Conservation (phyloP, 2,797 vertebrate genomes). For the Acomys russatus region DNA sequence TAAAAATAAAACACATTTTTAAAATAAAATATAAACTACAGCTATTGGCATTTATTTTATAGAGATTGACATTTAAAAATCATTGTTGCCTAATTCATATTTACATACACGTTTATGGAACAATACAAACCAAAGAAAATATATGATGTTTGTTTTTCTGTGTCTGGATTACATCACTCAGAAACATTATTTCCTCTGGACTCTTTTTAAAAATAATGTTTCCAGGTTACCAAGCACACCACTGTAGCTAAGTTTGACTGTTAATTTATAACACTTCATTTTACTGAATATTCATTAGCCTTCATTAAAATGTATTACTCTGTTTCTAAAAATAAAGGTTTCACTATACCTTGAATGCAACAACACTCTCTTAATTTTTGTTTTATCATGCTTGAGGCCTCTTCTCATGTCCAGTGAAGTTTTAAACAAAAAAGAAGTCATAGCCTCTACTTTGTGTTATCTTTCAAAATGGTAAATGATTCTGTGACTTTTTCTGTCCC, state of each 20-base stretch:
- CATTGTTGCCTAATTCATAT: neutral
- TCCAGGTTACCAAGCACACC: neutral
- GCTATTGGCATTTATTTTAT: neutral
- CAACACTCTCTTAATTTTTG: neutral
- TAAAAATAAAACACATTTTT: neutral
- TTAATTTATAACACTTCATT: neutral
- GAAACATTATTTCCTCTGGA: neutral
- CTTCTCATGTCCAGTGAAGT: neutral
- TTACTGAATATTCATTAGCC: slow-evolving; percentile 21
- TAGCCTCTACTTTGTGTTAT: neutral
- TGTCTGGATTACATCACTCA: neutral
- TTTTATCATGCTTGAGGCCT: neutral
- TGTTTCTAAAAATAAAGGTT: neutral
- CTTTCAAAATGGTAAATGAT: neutral
- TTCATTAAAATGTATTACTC: neutral
- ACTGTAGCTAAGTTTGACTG: neutral
- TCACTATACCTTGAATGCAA: neutral
- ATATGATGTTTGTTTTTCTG: neutral
- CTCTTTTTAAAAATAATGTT: neutral
- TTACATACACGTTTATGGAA: neutral
- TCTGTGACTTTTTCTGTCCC: neutral
- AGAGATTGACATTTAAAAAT: neutral
- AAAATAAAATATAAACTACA: neutral
- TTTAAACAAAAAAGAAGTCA: slow-evolving; percentile 11
- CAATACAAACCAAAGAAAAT: neutral